phyloP scores from a whole-genome alignment of 2,888 invertebrate species.

The Lochmaea crataegi region DNA sequence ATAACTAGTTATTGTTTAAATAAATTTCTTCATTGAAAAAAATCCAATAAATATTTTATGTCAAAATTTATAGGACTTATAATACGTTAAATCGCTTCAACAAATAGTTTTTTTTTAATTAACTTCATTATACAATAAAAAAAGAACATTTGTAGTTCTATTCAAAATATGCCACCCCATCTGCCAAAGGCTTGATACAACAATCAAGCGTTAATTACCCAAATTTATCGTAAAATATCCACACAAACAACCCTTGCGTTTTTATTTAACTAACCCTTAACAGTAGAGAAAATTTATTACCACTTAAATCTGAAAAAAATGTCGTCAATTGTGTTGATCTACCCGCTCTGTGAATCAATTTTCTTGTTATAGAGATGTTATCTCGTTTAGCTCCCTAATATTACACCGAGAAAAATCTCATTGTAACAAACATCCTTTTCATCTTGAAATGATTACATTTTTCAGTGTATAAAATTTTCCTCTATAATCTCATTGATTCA shows the following conservation, averaged over 20 bases:
- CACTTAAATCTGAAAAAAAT: slow-evolving; percentile 57
- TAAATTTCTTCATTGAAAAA: no score
- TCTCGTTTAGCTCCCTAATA: slow-evolving; percentile 50
- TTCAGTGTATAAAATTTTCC: slow-evolving; percentile 32
- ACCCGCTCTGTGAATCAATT: slow-evolving; percentile 57
- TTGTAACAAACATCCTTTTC: neutral
- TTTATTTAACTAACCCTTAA: slow-evolving; percentile 39
- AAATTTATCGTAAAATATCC: slow-evolving; percentile 53
- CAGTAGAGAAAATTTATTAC: slow-evolving; percentile 56
- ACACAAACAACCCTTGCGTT: slow-evolving; percentile 37
- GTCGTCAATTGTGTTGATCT: slow-evolving; percentile 59
- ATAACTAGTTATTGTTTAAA: no score
- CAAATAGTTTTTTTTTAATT: slow-evolving; percentile 12
- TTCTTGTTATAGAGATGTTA: slow-evolving; percentile 59
- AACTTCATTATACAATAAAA: slow-evolving; percentile 20
- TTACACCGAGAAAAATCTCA: slow-evolving; percentile 15
- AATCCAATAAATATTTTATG: no score
- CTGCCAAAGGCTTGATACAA: slow-evolving; percentile 46
- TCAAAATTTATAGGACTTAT: no score
- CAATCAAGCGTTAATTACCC: slow-evolving; percentile 55
- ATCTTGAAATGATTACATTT: neutral
- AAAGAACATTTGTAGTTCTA: slow-evolving; percentile 28
- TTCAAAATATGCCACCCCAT: slow-evolving; percentile 41
- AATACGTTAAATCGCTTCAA: no score
- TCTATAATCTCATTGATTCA: slow-evolving; percentile 59